Conservation (phyloP, 2,888 invertebrate genomes). For the Philopedon plagiatum region DNA sequence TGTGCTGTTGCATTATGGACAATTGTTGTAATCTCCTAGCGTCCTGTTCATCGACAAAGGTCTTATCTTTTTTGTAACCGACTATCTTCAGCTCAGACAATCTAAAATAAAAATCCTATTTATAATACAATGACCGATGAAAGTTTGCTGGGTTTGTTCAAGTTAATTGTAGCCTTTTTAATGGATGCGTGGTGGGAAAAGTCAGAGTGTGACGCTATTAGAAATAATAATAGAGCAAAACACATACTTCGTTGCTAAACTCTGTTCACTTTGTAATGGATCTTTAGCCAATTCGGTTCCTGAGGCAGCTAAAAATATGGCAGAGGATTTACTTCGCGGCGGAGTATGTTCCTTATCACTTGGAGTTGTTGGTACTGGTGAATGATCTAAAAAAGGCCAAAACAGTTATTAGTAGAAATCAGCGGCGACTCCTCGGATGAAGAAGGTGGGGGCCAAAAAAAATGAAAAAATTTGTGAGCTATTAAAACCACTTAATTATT, state of each 20-base stretch:
- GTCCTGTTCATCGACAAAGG: slow-evolving; percentile 82
- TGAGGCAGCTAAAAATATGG: slow-evolving; percentile 59
- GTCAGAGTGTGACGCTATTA: too few relatives aligned
- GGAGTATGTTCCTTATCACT: slow-evolving; percentile 27
- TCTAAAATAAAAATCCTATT: slow-evolving; percentile 70
- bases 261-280: slow-evolving; percentile 50
- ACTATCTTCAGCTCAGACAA: slow-evolving; percentile 82
- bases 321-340: slow-evolving; percentile 51
- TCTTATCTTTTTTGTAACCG: slow-evolving; percentile 82
- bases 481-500: too few relatives aligned
- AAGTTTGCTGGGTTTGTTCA: neutral
- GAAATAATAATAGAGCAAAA: slow-evolving; percentile 1
- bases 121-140: neutral
- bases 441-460: too few relatives aligned
- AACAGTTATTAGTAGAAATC: too few relatives aligned
- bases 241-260: slow-evolving; percentile 62
- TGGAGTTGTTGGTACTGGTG: slow-evolving; percentile 47
- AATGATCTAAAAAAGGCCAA: neutral
- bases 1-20: slow-evolving; percentile 78
- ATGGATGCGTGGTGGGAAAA: too few relatives aligned
- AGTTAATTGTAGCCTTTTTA: too few relatives aligned
- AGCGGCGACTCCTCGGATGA: too few relatives aligned
- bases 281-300: slow-evolving; percentile 63
- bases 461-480: too few relatives aligned
- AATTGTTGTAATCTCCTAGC: slow-evolving; percentile 80